phyloP scores from a whole-genome alignment of 2,888 invertebrate genomes.

The Drosophila acutilabella region DNA sequence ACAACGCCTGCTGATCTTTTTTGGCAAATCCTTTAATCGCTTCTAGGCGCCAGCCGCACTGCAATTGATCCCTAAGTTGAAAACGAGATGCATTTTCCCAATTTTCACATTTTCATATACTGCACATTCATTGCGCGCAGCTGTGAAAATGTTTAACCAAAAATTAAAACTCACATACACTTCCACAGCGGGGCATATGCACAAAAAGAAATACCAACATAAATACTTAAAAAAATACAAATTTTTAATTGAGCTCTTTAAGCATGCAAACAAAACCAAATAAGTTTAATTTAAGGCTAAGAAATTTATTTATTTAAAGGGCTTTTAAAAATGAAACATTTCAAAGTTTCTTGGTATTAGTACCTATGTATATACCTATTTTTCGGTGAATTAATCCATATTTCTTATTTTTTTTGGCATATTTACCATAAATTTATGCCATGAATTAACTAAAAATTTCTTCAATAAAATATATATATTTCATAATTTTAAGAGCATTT shows the following conservation, averaged over 20 bases:
- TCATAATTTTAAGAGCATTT: slow-evolving; percentile 25
- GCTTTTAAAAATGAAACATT: no score
- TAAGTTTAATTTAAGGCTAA: not conserved
- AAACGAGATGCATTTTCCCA: not conserved
- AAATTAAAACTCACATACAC: slow-evolving; percentile 14
- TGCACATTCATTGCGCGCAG: slow-evolving; percentile 66
- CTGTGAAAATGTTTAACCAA: slow-evolving; percentile 67
- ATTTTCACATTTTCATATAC: slow-evolving; percentile 21
- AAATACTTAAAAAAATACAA: not conserved
- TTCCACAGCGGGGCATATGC: slow-evolving; percentile 11
- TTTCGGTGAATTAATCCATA: no score
- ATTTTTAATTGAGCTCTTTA: no score
- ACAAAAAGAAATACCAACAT: no score
- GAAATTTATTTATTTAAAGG: no score
- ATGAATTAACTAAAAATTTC: no score
- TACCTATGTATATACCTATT: no score
- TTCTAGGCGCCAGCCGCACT: slow-evolving; percentile 63
- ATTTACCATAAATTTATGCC: no score
- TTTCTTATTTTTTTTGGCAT: no score
- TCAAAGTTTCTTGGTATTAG: no score
- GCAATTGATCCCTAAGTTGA: slow-evolving; percentile 4
- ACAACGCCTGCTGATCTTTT: slow-evolving; percentile 13
- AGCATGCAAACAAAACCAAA: no score
- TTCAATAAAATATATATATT: no score
- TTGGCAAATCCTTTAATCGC: slow-evolving; percentile 76